Base-by-base conservation (phyloP, 2,888 invertebrate species). In the Zootermopsis nevadensis region DNA sequence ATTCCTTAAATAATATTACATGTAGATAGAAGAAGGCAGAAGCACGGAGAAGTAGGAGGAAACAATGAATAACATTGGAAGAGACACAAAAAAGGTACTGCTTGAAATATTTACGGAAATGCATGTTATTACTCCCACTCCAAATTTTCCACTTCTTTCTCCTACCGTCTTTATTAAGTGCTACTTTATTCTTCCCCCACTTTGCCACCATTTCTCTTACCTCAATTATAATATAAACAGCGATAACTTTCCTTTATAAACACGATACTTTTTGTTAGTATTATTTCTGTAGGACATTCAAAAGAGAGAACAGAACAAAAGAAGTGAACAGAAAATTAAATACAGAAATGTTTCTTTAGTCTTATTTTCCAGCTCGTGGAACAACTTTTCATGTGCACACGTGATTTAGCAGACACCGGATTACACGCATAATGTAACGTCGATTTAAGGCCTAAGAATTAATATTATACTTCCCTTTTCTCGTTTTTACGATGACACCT, bases 81-180 rank as follows among this genome's bases (percentile, higher is more conserved):
- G 42, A 76, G 8, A 30, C 27, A 27, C 2, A 19, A 48, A 38
- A 22, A 27, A 27, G 30, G 38, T 10, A 48, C 35, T 42, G 38
- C n/a, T 35, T n/a, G 76, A 76, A 76, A 30, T 76, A 42, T 42
- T 42, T 42, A 42, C 12, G 38, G 76, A 76, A 42, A 31, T 76
- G 12, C 27, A 27, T 27, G 4, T 31, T 48, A 30, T 42, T 30
- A 27, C 38, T 0, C 42, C 48, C 38, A 42, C 19, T 15, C n/a
- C 27, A 19, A 76, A 38, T n/a, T 15, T n/a, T 8, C 48, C 48
- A 48, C 48, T 8, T 8, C 19, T 60, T 27, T 6, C n/a, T 27
- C 60, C 60, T 60, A 2, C 12, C 3, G 8, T n/a, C 60, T 27
- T 60, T 27, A n/a, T 7, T 60, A 27, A 4, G 27, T 27, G n/a